Percentiles rank a stretch among this genome's conserved stretches.
phyloP scores from a whole-genome alignment of 2,113 vertebrate genomes.

The Nematolebias whitei region DNA sequence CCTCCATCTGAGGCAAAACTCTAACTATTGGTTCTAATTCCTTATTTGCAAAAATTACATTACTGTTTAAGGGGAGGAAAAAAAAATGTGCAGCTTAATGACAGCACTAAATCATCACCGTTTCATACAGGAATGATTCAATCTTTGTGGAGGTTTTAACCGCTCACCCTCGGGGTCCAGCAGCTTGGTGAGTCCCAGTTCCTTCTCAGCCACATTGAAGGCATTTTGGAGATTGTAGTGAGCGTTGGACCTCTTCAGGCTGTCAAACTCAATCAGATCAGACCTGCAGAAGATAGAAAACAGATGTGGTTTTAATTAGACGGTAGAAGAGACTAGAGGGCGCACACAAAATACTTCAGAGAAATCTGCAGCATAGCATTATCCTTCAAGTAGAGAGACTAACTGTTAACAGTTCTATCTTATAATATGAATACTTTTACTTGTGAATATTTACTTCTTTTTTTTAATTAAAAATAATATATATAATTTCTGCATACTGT shows the following conservation, averaged over 20 bases:
- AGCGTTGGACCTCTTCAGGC: constrained; percentile 90
- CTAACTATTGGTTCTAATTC: constrained; percentile 44
- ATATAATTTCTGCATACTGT: too few species aligned
- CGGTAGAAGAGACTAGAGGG: background rate
- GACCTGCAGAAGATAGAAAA: constrained; percentile 74
- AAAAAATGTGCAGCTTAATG: constrained; percentile 8
- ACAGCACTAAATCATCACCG: background rate
- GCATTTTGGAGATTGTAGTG: constrained; percentile 95
- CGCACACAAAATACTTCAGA: background rate
- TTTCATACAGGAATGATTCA: constrained; percentile 13
- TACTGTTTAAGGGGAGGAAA: background rate
- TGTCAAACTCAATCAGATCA: constrained; percentile 91
- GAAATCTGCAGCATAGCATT: background rate
- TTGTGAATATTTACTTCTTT: too few species aligned
- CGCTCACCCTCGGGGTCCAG: constrained; percentile 91
- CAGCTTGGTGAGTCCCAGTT: constrained; percentile 91
- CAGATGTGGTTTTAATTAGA: constrained; percentile 27
- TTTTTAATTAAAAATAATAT: too few species aligned
- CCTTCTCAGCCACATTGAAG: constrained; percentile 91
- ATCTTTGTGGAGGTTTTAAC: constrained; percentile 14
- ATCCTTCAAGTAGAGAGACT: background rate
- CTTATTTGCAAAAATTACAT: constrained; percentile 20
- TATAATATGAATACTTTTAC: too few species aligned
- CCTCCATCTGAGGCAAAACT: too few species aligned
- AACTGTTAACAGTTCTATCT: too few species aligned